A percentile compares a stretch with the other conserved stretches of the same genome.
These are phyloP conservation scores for Hedychridium roseum DNA, from an alignment of 2,888 invertebrate species.

Conservation along the genomic window DNA sequence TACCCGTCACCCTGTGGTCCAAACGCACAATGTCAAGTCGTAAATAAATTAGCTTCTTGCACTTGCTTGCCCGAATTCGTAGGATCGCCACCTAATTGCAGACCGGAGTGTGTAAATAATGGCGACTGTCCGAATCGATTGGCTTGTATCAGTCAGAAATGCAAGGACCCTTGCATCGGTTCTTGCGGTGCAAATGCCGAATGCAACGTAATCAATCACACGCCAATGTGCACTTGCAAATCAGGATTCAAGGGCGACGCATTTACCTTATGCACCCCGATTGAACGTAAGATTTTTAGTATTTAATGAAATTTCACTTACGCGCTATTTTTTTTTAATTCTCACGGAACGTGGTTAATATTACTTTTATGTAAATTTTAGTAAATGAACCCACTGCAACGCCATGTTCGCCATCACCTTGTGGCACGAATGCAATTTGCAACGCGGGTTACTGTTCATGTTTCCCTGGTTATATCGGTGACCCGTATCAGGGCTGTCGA, in stretches of 20 bases:
- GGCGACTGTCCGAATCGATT: conserved; percentile 64
- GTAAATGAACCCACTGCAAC: too few species aligned
- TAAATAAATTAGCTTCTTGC: conserved; percentile 68
- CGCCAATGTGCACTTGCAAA: conserved; percentile 67
- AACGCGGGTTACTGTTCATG: conserved; percentile 71
- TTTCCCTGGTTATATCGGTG: conserved; percentile 69
- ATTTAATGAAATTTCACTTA: conserved; percentile 12
- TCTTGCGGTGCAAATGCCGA: conserved; percentile 64
- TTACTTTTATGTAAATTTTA: conserved; percentile 2
- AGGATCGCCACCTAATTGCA: conserved; percentile 79
- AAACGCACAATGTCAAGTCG: conserved; percentile 74
- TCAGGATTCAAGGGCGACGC: conserved; percentile 69
- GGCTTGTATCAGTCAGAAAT: conserved; percentile 65
- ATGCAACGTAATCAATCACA: conserved; percentile 65
- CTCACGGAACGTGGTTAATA: neutral
- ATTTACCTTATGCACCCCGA: conserved; percentile 60
- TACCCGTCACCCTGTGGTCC: conserved; percentile 75
- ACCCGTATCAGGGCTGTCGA: conserved; percentile 76
- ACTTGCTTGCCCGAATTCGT: conserved; percentile 76
- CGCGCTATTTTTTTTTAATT: conserved; percentile 1
- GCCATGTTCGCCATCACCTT: conserved; percentile 75
- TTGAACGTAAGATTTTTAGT: conserved; percentile 12
- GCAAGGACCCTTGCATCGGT: conserved; percentile 68
- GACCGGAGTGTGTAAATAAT: conserved; percentile 65
- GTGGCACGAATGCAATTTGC: conserved; percentile 67